Base-by-base conservation (phyloP, 2,888 invertebrate genomes). In the Ferrisia virgata region DNA sequence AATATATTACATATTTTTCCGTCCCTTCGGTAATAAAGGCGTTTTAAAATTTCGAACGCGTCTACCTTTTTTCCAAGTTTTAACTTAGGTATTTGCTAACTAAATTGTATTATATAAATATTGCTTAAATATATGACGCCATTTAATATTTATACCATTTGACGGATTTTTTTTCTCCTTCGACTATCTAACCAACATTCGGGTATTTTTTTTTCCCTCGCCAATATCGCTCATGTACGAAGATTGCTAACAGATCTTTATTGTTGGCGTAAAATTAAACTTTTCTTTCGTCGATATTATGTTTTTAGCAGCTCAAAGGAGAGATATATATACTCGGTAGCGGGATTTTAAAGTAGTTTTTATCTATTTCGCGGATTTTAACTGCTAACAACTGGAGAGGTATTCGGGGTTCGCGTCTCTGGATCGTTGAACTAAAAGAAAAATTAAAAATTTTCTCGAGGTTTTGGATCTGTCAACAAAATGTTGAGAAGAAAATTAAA, bases 31-130 rank as follows among this genome's bases (percentile, higher is more conserved):
- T 76, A 76, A 76, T 76, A 76, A 76, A 76, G 36, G 72, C 72
- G 36, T 76, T 76, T 76, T 76, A 76, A 76, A 76, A 76, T 76
- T 76, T 76, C 72, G 72, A 76, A 76, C 72, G 72, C 72, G 36
- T 76, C 18, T 36, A 36, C 72, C 36, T 76, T 76, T 76, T 76
- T 76, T n/a, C n/a, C 31, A 18, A 76, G 18, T 76, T 18, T n/a
- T 18, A 36, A 76, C 31, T 33, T 76, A n/a, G n/a, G n/a, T n/a
- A 76, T 76, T 76, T 76, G 72, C 36, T 18, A n/a, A 18, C 72
- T 76, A 76, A 76, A 76, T 76, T 76, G 72, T 76, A 76, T 76
- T 76, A 76, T 36, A 76, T 76, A 36, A 33, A 76, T 76, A 76
- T 76, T 33, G 36, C 33, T 36, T n/a, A 76, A n/a, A n/a, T n/a